Evolutionary conservation across 2,888 invertebrate species (phyloP).

Genomic region (Gandaritis pyraliata): DNA sequence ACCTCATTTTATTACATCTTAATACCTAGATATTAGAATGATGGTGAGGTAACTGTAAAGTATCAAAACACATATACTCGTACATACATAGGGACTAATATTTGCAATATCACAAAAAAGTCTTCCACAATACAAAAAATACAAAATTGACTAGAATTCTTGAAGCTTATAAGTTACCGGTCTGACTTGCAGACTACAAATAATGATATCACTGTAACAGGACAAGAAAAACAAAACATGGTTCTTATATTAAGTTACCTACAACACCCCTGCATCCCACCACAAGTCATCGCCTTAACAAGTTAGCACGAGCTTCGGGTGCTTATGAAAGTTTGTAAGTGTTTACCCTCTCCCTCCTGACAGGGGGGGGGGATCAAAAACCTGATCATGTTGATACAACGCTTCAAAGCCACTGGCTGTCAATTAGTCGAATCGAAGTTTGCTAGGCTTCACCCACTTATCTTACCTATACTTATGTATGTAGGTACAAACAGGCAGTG

Average conservation of each 20-base stretch:
- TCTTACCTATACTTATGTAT: background rate
- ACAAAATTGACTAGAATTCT: no score
- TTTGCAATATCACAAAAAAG: no score
- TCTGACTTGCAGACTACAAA: no score
- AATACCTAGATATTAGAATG: no score
- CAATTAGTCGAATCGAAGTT: slow-evolving; percentile 33
- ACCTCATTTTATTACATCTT: no score
- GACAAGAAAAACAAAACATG: slow-evolving; percentile 1
- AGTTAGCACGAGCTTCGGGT: slow-evolving; percentile 44
- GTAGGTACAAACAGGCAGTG: no score
- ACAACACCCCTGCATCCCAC: slow-evolving; percentile 10
- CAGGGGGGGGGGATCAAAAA: slow-evolving; percentile 26
- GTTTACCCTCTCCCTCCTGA: slow-evolving; percentile 15
- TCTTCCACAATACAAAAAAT: no score
- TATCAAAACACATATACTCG: no score
- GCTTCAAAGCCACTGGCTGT: slow-evolving; percentile 31
- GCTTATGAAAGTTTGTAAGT: slow-evolving; percentile 46
- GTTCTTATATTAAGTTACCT: background rate
- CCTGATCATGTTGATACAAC: slow-evolving; percentile 35
- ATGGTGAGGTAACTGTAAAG: no score
- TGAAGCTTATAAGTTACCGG: no score
- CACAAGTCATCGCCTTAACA: slow-evolving; percentile 31
- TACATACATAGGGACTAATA: no score
- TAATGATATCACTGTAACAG: no score
- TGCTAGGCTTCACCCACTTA: background rate